Conservation (phyloP, 2,888 invertebrate species). For the Ectemnius cavifrons region DNA sequence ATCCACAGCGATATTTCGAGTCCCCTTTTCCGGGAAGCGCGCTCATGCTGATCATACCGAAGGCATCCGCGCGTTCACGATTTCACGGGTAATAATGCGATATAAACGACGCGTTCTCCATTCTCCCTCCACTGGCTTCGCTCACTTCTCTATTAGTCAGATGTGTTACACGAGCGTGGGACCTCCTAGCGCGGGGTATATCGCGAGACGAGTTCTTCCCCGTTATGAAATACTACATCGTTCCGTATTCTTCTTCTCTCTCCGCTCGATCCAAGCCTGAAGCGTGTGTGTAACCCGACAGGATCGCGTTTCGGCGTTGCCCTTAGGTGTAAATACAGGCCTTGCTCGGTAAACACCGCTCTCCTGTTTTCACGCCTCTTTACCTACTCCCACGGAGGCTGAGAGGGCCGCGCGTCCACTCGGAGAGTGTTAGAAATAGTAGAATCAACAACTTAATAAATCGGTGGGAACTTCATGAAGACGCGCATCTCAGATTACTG, state of each 20-base stretch:
- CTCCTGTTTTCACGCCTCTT: background rate
- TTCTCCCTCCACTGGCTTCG: background rate
- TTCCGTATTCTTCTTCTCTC: background rate
- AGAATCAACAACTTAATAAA: no score
- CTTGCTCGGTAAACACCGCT: background rate
- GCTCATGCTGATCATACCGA: background rate
- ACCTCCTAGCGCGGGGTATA: background rate
- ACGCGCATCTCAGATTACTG: no score
- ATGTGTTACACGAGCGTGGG: background rate
- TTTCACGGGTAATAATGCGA: background rate
- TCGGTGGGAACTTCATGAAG: no score
- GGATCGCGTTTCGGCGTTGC: slow-evolving; percentile 6
- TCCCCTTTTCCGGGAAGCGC: slow-evolving; percentile 12
- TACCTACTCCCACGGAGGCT: no score
- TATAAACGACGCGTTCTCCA: slow-evolving; percentile 2
- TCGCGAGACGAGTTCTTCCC: background rate
- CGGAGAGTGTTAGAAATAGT: no score
- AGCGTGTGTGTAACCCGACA: background rate
- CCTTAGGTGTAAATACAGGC: slow-evolving; percentile 1
- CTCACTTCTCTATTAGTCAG: slow-evolving; percentile 5
- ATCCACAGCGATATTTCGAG: slow-evolving; percentile 24
- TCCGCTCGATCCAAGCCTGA: background rate
- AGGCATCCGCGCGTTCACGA: background rate
- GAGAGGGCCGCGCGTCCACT: no score
- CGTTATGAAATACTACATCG: slow-evolving; percentile 6